Conservation (phyloP, 1,140 invertebrate genomes). For the Apis laboriosa region DNA sequence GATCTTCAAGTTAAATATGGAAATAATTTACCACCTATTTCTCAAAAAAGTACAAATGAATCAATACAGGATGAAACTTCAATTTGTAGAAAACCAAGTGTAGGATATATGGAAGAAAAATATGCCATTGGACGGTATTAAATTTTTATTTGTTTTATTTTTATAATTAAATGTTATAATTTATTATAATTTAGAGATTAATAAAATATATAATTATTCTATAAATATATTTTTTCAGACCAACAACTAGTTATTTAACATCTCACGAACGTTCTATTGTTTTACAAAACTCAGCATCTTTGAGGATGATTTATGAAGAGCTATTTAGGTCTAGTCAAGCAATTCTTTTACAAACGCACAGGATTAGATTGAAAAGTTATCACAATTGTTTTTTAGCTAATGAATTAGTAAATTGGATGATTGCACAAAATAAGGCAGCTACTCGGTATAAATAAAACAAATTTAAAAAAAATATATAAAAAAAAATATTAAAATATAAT, state of each 20-base stretch:
- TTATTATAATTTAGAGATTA: not conserved
- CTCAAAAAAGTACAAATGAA: slow-evolving; percentile 67
- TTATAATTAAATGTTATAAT: slow-evolving; percentile 14
- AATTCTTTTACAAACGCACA: slow-evolving; percentile 84
- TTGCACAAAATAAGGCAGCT: slow-evolving; percentile 86
- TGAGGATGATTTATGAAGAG: slow-evolving; percentile 88
- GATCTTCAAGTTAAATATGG: slow-evolving; percentile 88
- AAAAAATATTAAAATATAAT: slow-evolving; percentile 7
- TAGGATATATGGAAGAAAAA: slow-evolving; percentile 90
- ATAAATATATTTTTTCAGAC: slow-evolving; percentile 60
- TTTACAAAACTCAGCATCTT: slow-evolving; percentile 87
- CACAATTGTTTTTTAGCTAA: slow-evolving; percentile 86
- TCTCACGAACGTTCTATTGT: slow-evolving; percentile 85
- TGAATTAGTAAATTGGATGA: slow-evolving; percentile 90
- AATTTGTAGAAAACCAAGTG: slow-evolving; percentile 83
- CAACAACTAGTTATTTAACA: slow-evolving; percentile 80
- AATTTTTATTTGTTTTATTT: slow-evolving; percentile 14
- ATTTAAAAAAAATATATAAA: not conserved
- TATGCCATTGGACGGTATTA: slow-evolving; percentile 83
- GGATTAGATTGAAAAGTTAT: slow-evolving; percentile 85
- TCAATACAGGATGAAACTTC: slow-evolving; percentile 68
- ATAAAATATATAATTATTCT: not conserved
- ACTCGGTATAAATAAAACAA: slow-evolving; percentile 68
- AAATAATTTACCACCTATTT: slow-evolving; percentile 70
- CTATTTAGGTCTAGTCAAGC: slow-evolving; percentile 84